A percentile compares a stretch with the other conserved stretches of the same genome.
phyloP scores from a whole-genome alignment of 2,888 invertebrate genomes.

The Cantharis lateralis region DNA sequence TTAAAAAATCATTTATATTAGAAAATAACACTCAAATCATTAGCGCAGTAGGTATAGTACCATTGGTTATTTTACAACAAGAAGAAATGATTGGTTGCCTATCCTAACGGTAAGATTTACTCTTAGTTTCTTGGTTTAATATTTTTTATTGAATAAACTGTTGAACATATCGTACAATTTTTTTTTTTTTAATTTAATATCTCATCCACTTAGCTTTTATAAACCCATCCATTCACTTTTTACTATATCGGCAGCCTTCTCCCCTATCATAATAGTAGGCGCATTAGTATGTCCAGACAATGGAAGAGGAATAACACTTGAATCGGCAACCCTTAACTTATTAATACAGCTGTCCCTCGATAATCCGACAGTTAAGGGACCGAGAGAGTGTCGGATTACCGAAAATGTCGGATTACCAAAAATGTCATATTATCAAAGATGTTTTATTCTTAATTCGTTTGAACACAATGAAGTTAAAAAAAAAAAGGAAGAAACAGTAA shows the following conservation, averaged over 20 bases:
- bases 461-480: no score
- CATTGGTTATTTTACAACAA: neutral
- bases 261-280: conserved; percentile 73
- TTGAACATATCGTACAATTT: no score
- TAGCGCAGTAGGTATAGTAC: no score
- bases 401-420: no score
- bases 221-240: conserved; percentile 48
- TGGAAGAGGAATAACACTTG: conserved; percentile 69
- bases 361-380: no score
- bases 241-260: conserved; percentile 71
- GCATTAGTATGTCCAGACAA: conserved; percentile 70
- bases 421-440: no score
- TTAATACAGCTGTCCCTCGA: no score
- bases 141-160: neutral
- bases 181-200: no score
- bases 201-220: neutral
- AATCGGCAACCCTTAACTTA: conserved; percentile 69
- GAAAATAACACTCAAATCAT: neutral
- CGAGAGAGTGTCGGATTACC: no score
- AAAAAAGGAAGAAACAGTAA: no score
- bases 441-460: no score
- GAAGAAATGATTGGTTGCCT: neutral
- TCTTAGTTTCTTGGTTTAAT: neutral
- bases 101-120: neutral
- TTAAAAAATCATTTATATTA: no score